Evolutionary conservation across 2,888 invertebrate genomes (phyloP), one percentile per base, ranked within the genome.

Genomic region (Cheilosia grossa): DNA sequence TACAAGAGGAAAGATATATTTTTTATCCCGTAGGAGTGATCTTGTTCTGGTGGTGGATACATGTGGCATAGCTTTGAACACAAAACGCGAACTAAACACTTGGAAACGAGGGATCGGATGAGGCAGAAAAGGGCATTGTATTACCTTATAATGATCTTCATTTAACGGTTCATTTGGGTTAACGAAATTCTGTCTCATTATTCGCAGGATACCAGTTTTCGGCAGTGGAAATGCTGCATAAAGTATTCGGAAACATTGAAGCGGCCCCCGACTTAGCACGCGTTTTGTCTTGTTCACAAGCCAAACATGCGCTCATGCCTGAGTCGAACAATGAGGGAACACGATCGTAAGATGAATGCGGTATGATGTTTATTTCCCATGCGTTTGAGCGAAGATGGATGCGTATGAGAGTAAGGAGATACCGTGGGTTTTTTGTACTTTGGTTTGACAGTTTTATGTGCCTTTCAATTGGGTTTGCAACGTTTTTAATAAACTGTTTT

Each of bases 111-210:
- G 27, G 44, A 47, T 80, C 74, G 33, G 77, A 53, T 70, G 70
- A 77, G 42, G 42, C 64, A 54, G 59, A 59, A 72, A 77, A 77
- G 70, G 64, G 59, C 70, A 82, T 58, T 64, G 64, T 69, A 66
- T 70, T 82, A 67, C 66, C 33, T 64, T 72, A 59, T 78, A 78
- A 82, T 78, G 78, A 82, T 78, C 72, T 66, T 67, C 82, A 73
- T 82, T 82, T 82, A 82, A 82, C 78, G 78, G 82, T 82, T 82
- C 72, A 82, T 82, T 82, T 78, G 66, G 78, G 54, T 56, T 78
- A 73, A 67, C 64, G 64, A 40, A 78, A 44, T 37, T 69, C 53
- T 47, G 51, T 54, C 42, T 56, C 33, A 66, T 59, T 73, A 73
- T 66, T 37, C 37, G 64, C 17, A 19, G 27, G 27, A 66, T 13